phyloP scores from a whole-genome alignment of 2,888 invertebrate genomes.

The Abscondita cerata region DNA sequence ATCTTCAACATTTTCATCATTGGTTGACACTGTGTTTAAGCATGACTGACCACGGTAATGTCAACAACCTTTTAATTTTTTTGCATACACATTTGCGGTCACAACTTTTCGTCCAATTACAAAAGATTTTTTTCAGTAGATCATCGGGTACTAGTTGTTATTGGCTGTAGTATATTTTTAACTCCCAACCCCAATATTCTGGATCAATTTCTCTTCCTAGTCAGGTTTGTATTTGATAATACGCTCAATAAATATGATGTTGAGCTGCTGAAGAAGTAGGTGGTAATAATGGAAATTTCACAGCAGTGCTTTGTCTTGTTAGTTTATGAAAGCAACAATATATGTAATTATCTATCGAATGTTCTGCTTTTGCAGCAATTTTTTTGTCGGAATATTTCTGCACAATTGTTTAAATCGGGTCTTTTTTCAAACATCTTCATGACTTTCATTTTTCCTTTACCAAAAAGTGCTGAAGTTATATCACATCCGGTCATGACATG shows the following conservation, averaged over 20 bases:
- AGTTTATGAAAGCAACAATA: no score
- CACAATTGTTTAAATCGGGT: no score
- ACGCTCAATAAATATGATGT: neutral
- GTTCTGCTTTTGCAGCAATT: no score
- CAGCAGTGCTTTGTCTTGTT: neutral
- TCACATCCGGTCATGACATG: no score
- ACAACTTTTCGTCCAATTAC: neutral
- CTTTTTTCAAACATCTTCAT: no score
- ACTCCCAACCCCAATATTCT: no score
- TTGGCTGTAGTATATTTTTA: neutral
- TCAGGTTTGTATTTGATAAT: neutral
- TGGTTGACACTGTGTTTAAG: neutral
- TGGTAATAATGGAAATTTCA: neutral
- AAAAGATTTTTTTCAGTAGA: neutral
- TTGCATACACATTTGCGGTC: neutral
- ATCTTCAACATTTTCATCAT: no score
- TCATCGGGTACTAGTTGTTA: neutral
- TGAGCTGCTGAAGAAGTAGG: neutral
- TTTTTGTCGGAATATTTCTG: no score
- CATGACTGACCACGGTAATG: slow-evolving; percentile 7
- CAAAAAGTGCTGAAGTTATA: no score
- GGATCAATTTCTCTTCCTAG: neutral
- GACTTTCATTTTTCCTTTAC: no score
- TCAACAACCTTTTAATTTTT: slow-evolving; percentile 2
- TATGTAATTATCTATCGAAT: no score